Conservation (phyloP, 2,113 vertebrate species). For the Phoenicopterus ruber region DNA sequence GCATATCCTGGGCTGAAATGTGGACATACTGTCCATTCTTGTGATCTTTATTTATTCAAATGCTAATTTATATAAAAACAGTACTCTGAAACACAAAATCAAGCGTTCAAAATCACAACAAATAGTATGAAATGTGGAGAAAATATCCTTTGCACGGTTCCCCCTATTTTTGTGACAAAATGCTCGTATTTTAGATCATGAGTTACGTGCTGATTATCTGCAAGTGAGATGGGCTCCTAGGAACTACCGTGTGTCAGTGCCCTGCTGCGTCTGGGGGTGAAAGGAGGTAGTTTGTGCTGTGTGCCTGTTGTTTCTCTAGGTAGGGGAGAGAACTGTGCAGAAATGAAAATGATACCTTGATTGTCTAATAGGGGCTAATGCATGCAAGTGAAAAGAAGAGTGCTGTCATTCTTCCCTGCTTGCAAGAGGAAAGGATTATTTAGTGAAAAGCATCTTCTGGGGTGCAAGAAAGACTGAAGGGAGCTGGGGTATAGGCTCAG, state of each 20-base stretch:
- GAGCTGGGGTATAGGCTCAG: neutral
- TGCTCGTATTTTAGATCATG: neutral
- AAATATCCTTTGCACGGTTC: neutral
- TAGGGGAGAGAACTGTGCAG: neutral
- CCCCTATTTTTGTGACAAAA: neutral
- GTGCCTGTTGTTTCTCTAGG: neutral
- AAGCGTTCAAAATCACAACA: neutral
- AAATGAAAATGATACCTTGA: neutral
- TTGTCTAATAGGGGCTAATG: neutral
- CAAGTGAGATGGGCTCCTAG: neutral
- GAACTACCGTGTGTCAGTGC: neutral
- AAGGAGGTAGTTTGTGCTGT: neutral
- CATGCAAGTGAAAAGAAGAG: neutral
- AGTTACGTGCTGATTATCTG: neutral
- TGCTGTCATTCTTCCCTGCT: neutral
- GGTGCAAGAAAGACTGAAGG: neutral
- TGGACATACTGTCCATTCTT: neutral
- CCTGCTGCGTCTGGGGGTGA: neutral
- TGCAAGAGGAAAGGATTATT: neutral
- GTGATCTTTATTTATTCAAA: neutral
- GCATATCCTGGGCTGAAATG: neutral
- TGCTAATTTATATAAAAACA: neutral
- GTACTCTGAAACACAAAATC: neutral
- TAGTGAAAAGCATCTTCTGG: neutral
- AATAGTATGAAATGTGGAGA: neutral